Percentiles rank a stretch among this genome's conserved stretches.
Conservation (phyloP, 2,113 vertebrate species). For the Nothocercus julius region DNA sequence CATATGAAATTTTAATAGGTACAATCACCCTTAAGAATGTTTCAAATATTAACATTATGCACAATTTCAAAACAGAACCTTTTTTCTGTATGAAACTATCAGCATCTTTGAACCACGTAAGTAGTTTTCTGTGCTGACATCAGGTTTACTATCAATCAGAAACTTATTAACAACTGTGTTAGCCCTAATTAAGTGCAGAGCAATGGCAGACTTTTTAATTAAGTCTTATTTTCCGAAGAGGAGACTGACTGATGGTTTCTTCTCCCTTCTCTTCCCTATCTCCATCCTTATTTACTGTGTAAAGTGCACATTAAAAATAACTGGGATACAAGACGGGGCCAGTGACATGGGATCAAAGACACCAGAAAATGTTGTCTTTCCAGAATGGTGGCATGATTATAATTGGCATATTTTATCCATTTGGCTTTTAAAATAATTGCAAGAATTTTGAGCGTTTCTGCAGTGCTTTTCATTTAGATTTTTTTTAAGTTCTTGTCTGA, state of each 20-base stretch:
- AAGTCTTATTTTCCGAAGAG: slow-evolving; percentile 64
- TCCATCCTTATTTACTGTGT: slow-evolving; percentile 32
- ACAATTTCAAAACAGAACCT: slow-evolving; percentile 68
- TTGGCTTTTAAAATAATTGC: background rate
- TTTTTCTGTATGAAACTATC: slow-evolving; percentile 55
- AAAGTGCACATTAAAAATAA: slow-evolving; percentile 1
- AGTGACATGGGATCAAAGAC: background rate
- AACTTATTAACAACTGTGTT: slow-evolving; percentile 66
- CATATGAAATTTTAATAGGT: slow-evolving; percentile 72
- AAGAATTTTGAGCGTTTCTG: background rate
- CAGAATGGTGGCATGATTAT: background rate
- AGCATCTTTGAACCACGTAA: slow-evolving; percentile 46
- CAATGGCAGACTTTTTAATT: slow-evolving; percentile 59
- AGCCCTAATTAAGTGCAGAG: slow-evolving; percentile 64
- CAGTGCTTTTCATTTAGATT: background rate
- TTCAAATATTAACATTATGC: slow-evolving; percentile 75
- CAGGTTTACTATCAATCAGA: slow-evolving; percentile 67
- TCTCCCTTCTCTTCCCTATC: background rate
- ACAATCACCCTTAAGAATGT: slow-evolving; percentile 74
- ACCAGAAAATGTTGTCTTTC: background rate
- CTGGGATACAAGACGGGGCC: slow-evolving; percentile 6
- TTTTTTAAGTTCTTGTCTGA: background rate
- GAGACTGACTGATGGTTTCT: background rate
- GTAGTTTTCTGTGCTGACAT: slow-evolving; percentile 64
- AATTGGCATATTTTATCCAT: background rate